These are phyloP conservation scores for Petrocephalus schoutedeni DNA, from an alignment of 2,797 vertebrate genomes.

Conservation along the genomic window DNA sequence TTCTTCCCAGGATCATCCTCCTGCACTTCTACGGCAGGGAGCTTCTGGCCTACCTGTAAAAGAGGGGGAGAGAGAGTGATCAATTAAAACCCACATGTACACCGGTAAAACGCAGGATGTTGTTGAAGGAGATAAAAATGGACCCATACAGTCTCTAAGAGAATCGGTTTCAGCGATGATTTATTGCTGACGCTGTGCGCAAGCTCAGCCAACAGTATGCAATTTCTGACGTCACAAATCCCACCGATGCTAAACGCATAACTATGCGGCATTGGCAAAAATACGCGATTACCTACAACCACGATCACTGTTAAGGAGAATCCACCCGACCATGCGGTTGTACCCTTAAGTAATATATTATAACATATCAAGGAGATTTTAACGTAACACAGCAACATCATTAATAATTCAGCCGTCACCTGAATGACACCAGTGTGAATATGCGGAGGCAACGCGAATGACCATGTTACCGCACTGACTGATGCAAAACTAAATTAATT, in stretches of 20 bases:
- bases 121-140: neutral
- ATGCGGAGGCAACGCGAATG: neutral
- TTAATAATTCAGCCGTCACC: neutral
- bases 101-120: neutral
- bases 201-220: neutral
- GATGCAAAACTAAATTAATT: neutral
- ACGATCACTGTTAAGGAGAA: neutral
- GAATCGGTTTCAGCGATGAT: neutral
- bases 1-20: slow-evolving; percentile 74
- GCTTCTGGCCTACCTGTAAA: slow-evolving; percentile 71
- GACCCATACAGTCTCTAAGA: neutral
- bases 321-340: neutral
- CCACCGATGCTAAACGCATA: neutral
- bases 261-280: neutral
- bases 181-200: neutral
- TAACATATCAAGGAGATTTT: neutral
- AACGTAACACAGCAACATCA: neutral
- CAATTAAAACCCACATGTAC: neutral
- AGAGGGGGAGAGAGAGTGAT: neutral
- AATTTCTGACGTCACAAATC: neutral
- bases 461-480: neutral
- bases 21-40: slow-evolving; percentile 74
- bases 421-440: neutral
- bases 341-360: neutral
- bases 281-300: neutral